These are phyloP conservation scores for Coptotermes formosanus DNA, from an alignment of 1,140 invertebrate species.

Conservation along the genomic window DNA sequence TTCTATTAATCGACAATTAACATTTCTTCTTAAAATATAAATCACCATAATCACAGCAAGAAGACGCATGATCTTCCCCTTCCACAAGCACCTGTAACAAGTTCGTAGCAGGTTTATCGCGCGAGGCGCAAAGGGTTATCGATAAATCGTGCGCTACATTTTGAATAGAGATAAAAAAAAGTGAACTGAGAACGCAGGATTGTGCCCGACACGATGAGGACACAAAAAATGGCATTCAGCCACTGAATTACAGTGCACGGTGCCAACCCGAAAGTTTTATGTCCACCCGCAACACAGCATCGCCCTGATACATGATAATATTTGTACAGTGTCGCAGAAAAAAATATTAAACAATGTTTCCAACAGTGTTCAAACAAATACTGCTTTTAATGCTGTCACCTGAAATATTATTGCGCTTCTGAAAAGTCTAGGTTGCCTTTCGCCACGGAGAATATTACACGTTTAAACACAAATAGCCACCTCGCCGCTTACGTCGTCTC, in stretches of 20 bases:
- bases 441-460: too few species aligned
- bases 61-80: neutral
- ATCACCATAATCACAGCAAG: neutral
- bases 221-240: neutral
- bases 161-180: neutral
- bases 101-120: neutral
- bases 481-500: too few species aligned
- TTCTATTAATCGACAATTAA: constrained; percentile 5
- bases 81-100: neutral
- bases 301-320: neutral
- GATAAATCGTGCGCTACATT: neutral
- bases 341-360: neutral
- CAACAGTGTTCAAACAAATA: neutral
- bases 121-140: neutral
- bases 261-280: neutral
- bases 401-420: too few species aligned
- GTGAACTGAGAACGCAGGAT: neutral
- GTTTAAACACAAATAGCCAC: too few species aligned
- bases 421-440: too few species aligned
- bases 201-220: too few species aligned
- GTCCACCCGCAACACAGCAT: neutral
- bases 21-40: neutral
- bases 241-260: neutral
- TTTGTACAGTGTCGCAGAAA: neutral
- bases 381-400: too few species aligned